Evolutionary conservation across 92 coral and sea anemone genomes (phyloP).

Genomic region (Porites evermanni): DNA sequence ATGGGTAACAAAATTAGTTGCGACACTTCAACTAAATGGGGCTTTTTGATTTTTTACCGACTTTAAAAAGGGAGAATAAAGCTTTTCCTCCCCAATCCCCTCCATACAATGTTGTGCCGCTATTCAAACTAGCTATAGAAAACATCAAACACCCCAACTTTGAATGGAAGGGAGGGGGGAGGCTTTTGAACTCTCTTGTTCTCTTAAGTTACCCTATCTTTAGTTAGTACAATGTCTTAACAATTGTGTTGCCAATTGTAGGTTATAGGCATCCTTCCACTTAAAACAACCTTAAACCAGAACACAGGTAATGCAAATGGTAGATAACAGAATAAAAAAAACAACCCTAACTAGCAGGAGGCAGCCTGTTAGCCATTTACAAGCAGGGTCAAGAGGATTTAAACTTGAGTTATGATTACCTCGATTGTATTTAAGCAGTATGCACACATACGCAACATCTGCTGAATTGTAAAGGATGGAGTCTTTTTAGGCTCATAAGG

Average conservation of each 20-base stretch:
- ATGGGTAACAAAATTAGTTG: too few species aligned
- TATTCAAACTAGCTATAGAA: too few species aligned
- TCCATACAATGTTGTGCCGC: too few species aligned
- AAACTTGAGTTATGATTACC: conserved; percentile 5
- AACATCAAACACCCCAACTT: background rate
- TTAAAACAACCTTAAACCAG: background rate
- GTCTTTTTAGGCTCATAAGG: conserved; percentile 39
- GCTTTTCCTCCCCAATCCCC: too few species aligned
- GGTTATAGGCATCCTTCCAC: conserved; percentile 1
- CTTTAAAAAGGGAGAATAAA: too few species aligned
- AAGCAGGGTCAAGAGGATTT: conserved; percentile 19
- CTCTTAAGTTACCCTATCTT: too few species aligned
- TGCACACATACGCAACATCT: conserved; percentile 29
- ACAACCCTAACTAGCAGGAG: background rate
- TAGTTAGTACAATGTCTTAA: too few species aligned
- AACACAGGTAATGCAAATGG: conserved; percentile 1
- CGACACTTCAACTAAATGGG: too few species aligned
- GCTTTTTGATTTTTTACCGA: too few species aligned
- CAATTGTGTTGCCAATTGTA: background rate
- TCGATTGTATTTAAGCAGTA: conserved; percentile 39
- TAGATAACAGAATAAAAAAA: background rate
- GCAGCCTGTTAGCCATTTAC: background rate
- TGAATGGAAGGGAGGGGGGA: too few species aligned
- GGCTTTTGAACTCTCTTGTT: too few species aligned
- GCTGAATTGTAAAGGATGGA: conserved; percentile 39